These are phyloP conservation scores for Actinostola sp. DNA, from an alignment of 92 coral and sea anemone species.

Conservation along the genomic window DNA sequence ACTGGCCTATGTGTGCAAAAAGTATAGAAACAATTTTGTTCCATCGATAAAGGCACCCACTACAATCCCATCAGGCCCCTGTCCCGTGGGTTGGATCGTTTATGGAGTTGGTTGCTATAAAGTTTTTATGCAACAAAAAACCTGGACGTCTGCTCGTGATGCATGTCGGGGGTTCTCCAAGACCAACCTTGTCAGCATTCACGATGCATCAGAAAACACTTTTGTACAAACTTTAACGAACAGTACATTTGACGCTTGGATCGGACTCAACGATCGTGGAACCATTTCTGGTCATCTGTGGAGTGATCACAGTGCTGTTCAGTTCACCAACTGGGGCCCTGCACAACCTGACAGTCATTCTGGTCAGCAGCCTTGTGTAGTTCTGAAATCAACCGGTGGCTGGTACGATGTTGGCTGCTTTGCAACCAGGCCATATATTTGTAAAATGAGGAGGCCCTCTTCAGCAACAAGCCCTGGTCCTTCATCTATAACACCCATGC, in stretches of 20 bases:
- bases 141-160: slow-evolving; percentile 82
- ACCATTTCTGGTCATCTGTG: slow-evolving; percentile 80
- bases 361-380: slow-evolving; percentile 95
- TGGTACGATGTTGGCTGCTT: slow-evolving; percentile 88
- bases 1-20: slow-evolving; percentile 60
- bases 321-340: slow-evolving; percentile 86
- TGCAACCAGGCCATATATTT: slow-evolving; percentile 65
- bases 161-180: slow-evolving; percentile 39
- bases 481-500: slow-evolving; percentile 14
- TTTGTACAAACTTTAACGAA: slow-evolving; percentile 59
- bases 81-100: slow-evolving; percentile 74
- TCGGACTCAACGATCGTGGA: slow-evolving; percentile 84
- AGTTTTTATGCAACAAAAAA: slow-evolving; percentile 47
- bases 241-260: too few relatives aligned
- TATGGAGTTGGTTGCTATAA: slow-evolving; percentile 62
- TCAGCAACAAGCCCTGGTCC: slow-evolving; percentile 9
- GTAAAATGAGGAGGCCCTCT: slow-evolving; percentile 65
- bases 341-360: slow-evolving; percentile 89
- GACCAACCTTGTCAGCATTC: slow-evolving; percentile 78
- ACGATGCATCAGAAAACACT: slow-evolving; percentile 59
- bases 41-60: slow-evolving; percentile 12
- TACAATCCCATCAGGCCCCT: slow-evolving; percentile 10
- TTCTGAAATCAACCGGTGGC: slow-evolving; percentile 74
- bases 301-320: slow-evolving; percentile 79
- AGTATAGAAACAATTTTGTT: slow-evolving; percentile 44